A percentile compares a stretch with the other conserved stretches of the same genome.
Conservation (phyloP, 2,888 invertebrate species). For the Geotrupes spiniger region DNA sequence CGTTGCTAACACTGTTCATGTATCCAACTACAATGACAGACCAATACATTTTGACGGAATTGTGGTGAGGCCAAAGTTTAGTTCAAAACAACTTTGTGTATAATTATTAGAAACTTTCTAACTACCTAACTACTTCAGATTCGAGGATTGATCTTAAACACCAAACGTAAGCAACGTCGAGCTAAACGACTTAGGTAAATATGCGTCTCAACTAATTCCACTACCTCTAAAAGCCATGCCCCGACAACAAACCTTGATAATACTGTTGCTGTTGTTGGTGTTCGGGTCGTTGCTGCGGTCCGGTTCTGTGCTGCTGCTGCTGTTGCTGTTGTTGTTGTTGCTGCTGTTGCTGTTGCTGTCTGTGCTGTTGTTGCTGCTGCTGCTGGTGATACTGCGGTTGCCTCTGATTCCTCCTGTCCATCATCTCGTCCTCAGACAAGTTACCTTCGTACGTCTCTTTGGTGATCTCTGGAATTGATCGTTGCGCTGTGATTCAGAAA, state of each 20-base stretch:
- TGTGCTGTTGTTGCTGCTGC: constrained; percentile 46
- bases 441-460: constrained; percentile 72
- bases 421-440: constrained; percentile 67
- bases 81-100: too few species aligned
- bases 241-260: constrained; percentile 22
- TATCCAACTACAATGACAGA: too few species aligned
- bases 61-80: too few species aligned
- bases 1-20: too few species aligned
- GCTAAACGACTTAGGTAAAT: too few species aligned
- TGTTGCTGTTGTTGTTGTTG: constrained; percentile 31
- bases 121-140: too few species aligned
- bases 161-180: too few species aligned
- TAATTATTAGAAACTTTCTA: too few species aligned
- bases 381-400: constrained; percentile 41
- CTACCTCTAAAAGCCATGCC: not conserved
- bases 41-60: too few species aligned
- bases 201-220: too few species aligned
- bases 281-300: constrained; percentile 1
- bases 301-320: constrained; percentile 20
- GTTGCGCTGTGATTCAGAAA: constrained; percentile 46
- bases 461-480: constrained; percentile 68
- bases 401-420: constrained; percentile 49
- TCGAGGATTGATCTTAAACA: too few species aligned
- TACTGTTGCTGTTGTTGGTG: constrained; percentile 22
- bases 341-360: constrained; percentile 44